These are phyloP conservation scores for Glandiceps talaboti DNA, from an alignment of 53 echinoderm and acorn worm genomes.

Conservation along the genomic window DNA sequence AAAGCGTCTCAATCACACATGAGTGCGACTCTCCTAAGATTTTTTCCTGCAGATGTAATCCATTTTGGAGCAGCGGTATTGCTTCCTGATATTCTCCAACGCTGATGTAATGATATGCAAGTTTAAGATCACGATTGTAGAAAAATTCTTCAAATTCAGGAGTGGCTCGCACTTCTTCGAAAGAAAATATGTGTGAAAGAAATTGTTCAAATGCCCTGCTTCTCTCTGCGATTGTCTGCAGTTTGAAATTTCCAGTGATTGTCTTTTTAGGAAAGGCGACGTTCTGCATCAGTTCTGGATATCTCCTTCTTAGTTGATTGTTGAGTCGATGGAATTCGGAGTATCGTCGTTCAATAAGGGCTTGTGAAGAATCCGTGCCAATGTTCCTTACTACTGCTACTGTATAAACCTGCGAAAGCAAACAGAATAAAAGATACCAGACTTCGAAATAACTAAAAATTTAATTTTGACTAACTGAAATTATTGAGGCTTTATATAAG, in stretches of 20 bases:
- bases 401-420: constrained; percentile 56
- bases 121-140: constrained; percentile 69
- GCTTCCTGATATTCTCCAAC: constrained; percentile 58
- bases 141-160: constrained; percentile 80
- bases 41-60: constrained; percentile 86
- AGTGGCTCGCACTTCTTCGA: constrained; percentile 53
- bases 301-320: constrained; percentile 34
- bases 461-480: too few species aligned
- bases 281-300: constrained; percentile 63
- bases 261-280: constrained; percentile 73
- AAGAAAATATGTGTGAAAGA: constrained; percentile 41
- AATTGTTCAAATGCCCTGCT: constrained; percentile 89
- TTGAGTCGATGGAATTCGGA: constrained; percentile 80
- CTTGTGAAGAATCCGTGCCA: constrained; percentile 79
- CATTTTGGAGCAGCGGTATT: constrained; percentile 74
- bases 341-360: constrained; percentile 74
- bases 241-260: constrained; percentile 80
- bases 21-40: constrained; percentile 58
- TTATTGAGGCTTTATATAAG: too few species aligned
- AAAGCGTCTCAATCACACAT: constrained; percentile 58
- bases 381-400: constrained; percentile 74
- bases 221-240: constrained; percentile 84
- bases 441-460: too few species aligned
- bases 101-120: constrained; percentile 68
- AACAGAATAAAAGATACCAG: too few species aligned